These are phyloP conservation scores for Oreochromis tanganicae DNA, from an alignment of 2,113 vertebrate species.

Conservation along the genomic window DNA sequence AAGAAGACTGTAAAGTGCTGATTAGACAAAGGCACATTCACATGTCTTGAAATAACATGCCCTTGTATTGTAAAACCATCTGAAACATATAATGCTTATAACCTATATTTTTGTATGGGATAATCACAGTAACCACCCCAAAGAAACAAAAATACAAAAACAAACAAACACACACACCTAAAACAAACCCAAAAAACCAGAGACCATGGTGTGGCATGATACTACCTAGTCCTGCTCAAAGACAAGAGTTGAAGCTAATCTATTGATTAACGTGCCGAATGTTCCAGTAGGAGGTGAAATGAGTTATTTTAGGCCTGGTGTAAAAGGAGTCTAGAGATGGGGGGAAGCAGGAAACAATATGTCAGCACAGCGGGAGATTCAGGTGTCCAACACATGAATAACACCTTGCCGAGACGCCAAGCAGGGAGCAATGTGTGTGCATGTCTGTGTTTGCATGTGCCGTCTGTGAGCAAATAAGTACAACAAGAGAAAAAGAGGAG, in stretches of 20 bases:
- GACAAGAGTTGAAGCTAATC: constrained; percentile 42
- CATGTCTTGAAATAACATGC: background rate
- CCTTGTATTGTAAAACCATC: background rate
- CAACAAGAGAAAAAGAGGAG: background rate
- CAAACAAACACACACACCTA: rapidly evolving
- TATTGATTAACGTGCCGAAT: constrained; percentile 55
- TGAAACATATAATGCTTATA: background rate
- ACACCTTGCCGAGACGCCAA: constrained; percentile 15
- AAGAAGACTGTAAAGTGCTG: background rate
- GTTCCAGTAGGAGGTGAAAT: constrained; percentile 52
- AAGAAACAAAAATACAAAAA: background rate
- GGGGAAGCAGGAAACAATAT: constrained; percentile 39
- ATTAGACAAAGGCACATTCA: background rate
- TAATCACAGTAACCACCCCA: background rate
- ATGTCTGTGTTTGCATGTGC: background rate
- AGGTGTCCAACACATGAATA: constrained; percentile 17
- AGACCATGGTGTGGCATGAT: background rate
- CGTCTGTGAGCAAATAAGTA: background rate
- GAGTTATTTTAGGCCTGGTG: constrained; percentile 53
- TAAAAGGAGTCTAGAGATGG: constrained; percentile 22
- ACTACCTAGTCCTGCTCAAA: background rate
- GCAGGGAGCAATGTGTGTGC: background rate
- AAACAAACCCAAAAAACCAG: background rate
- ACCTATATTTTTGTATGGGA: background rate
- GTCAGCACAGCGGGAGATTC: constrained; percentile 39